Percentiles rank a stretch among this genome's conserved stretches.
Conservation (phyloP, 2,888 invertebrate species). For the Neria commutata region DNA sequence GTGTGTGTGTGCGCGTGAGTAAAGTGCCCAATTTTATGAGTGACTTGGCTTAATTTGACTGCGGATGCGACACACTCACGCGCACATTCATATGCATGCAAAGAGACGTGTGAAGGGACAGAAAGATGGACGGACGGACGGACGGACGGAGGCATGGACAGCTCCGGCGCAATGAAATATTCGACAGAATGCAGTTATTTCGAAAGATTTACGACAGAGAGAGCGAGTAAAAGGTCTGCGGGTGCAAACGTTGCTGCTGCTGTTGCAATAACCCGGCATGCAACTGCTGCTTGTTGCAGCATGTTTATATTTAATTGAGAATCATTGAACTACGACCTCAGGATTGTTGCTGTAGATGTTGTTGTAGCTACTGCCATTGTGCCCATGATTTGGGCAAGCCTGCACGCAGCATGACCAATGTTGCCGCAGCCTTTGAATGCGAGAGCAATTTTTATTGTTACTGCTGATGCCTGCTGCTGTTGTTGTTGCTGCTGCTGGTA, state of each 20-base stretch:
- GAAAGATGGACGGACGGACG: too few species aligned
- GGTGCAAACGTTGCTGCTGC: not conserved
- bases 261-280: not conserved
- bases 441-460: not conserved
- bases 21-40: not conserved
- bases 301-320: conserved; percentile 46
- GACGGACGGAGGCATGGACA: too few species aligned
- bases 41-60: too few species aligned
- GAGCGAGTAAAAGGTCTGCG: not conserved
- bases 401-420: too few species aligned
- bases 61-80: not conserved
- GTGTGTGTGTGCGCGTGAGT: not conserved
- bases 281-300: not conserved
- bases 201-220: not conserved
- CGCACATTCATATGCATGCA: not conserved
- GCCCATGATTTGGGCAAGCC: not conserved
- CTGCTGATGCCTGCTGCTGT: not conserved
- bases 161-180: too few species aligned
- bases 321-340: conserved; percentile 55
- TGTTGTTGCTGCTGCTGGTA: not conserved
- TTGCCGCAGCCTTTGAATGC: too few species aligned
- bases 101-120: not conserved
- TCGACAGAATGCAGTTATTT: not conserved
- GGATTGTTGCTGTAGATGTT: conserved; percentile 27
- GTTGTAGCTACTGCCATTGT: not conserved